Percentiles rank a stretch among this genome's conserved stretches.
Evolutionary conservation across 1,140 invertebrate genomes (phyloP).

Genomic region (Trinorchestia longiramus): DNA sequence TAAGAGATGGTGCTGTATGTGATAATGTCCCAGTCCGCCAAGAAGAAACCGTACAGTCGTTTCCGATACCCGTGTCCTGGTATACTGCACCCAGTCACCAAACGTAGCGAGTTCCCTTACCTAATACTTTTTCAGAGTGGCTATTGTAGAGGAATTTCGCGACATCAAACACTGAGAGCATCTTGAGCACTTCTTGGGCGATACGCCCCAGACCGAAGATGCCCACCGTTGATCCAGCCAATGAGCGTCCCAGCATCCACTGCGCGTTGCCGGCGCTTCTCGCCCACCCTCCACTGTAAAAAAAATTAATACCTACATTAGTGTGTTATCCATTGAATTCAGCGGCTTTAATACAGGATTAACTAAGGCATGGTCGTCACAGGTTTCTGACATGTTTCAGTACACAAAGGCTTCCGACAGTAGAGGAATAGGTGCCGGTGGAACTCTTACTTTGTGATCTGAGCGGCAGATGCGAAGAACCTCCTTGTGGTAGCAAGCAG

Average conservation of each 20-base stretch:
- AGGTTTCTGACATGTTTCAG: no score
- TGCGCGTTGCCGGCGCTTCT: constrained; percentile 74
- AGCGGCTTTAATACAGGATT: not conserved
- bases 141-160: constrained; percentile 77
- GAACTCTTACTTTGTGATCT: constrained; percentile 76
- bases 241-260: constrained; percentile 88
- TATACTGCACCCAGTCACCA: not conserved
- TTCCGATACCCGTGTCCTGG: not conserved
- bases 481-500: constrained; percentile 84
- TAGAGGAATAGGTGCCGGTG: not conserved
- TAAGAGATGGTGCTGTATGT: no score
- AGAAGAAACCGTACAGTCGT: no score
- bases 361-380: no score
- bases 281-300: constrained; percentile 81
- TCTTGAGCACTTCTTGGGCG: constrained; percentile 79
- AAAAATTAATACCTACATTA: not conserved
- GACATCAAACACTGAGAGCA: constrained; percentile 80
- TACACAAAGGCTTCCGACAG: no score
- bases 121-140: not conserved
- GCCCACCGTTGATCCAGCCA: constrained; percentile 85
- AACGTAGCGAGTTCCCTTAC: not conserved
- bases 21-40: no score
- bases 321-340: not conserved
- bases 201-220: constrained; percentile 85
- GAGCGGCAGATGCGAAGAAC: constrained; percentile 83